These are phyloP conservation scores for Callipepla squamata DNA, from an alignment of 2,113 vertebrate genomes.

Conservation along the genomic window DNA sequence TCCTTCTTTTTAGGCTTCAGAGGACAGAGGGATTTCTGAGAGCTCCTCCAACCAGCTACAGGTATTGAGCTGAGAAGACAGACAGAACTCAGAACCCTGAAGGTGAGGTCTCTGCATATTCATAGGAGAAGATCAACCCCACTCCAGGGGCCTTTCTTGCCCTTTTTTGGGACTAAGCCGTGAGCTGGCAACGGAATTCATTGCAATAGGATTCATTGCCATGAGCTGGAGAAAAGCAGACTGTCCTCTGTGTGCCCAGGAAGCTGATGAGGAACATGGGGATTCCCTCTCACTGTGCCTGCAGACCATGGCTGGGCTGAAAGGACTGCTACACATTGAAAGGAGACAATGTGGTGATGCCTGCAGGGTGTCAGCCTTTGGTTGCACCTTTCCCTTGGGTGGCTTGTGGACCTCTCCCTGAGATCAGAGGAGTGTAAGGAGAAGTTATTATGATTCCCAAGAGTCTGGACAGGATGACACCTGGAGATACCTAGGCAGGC, in stretches of 20 bases:
- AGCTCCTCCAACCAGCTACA: not conserved
- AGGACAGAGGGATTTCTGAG: not conserved
- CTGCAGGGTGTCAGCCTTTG: not conserved
- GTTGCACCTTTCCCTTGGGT: not conserved
- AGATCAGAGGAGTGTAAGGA: not conserved
- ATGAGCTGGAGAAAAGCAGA: not conserved
- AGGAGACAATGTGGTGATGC: not conserved
- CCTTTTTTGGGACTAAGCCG: not conserved
- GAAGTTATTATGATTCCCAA: not conserved
- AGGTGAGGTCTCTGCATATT: not conserved
- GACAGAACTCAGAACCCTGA: not conserved
- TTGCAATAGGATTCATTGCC: not conserved
- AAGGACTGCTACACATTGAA: not conserved
- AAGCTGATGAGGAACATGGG: not conserved
- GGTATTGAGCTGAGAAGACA: not conserved
- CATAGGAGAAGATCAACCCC: not conserved
- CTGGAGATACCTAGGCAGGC: no score
- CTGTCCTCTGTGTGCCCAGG: not conserved
- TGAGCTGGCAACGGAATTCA: not conserved
- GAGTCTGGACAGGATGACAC: not conserved
- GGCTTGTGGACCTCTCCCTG: not conserved
- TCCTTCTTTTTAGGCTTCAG: not conserved
- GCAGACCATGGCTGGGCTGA: not conserved
- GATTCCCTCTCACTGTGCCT: accelerated
- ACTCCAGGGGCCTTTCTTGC: not conserved